Base-by-base conservation (phyloP, 2,797 vertebrate species). In the Poeciliopsis gracilis region DNA sequence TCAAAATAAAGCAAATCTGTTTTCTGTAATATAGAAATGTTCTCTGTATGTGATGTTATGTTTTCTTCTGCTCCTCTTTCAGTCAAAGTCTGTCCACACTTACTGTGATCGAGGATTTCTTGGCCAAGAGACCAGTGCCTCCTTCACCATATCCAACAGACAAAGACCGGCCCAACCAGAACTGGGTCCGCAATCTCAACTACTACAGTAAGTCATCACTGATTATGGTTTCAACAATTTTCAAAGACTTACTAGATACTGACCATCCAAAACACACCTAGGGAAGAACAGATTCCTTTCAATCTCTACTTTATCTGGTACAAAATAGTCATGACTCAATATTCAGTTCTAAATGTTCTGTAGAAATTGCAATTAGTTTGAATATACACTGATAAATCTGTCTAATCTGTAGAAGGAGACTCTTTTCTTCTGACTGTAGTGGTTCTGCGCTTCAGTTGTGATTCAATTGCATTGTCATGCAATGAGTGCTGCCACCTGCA, bases 51-150 rank as follows among this genome's bases (percentile, higher is more conserved):
- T 75, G 63, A 38, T 72, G 0, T 11, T 18, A 18, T 77, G 51
- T 73, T 16, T 73, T 9, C 66, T 46, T 28, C 11, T 46, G 2
- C 16, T 33, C 7, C 59, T 43, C 4, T 82, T 92, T 74, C 95
- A 99, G 98, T 95, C 98, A 99, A 93, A 99, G 98, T 92, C 94
- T 99, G 89, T 99, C 97, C 73, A 99, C 98, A 0, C 95, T 99
- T 81, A 97, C 97, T 0, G 96, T 99, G 87, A 99, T 99, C 0
- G 98, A 99, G 93, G 97, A 98, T 47, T 99, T 99, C 90, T 94
- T 99, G 88, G 95, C 95, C 23, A 97, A 97, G 83, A 96, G 96
- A 88, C 93, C 94, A 0, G 94, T 99, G 84, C 98, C 97, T 0
- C 92, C 85, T 55, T 93, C 84, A 0, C 94, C 72, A 91, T 95